A percentile compares a stretch with the other conserved stretches of the same genome.
Conservation (phyloP, 1,140 invertebrate species). For the Ceratosolen fusciceps region DNA sequence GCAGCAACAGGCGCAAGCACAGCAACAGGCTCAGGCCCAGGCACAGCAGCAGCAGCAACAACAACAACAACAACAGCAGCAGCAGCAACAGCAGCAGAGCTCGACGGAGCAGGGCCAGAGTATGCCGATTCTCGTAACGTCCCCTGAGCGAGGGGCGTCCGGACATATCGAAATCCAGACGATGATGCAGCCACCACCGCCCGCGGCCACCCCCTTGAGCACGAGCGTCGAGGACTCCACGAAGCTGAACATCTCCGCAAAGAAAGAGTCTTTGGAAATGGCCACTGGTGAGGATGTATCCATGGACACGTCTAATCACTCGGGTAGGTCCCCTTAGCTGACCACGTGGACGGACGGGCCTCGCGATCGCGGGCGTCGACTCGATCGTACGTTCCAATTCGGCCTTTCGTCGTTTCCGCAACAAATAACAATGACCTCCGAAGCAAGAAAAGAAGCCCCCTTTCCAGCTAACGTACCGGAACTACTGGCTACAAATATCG, state of each 20-base stretch:
- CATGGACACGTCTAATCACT: slow-evolving; percentile 8
- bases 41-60: slow-evolving; percentile 48
- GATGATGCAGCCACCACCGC: slow-evolving; percentile 29
- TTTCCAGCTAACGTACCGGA: too few species aligned
- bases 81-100: slow-evolving; percentile 34
- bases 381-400: too few species aligned
- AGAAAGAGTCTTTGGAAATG: slow-evolving; percentile 17
- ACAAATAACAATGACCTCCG: too few species aligned
- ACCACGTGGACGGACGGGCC: too few species aligned
- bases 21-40: slow-evolving; percentile 10
- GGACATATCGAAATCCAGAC: slow-evolving; percentile 23
- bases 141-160: slow-evolving; percentile 17
- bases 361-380: too few species aligned
- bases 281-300: slow-evolving; percentile 6
- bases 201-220: slow-evolving; percentile 22
- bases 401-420: too few species aligned
- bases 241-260: neutral
- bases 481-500: too few species aligned
- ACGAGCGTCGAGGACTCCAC: neutral
- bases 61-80: slow-evolving; percentile 46
- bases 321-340: slow-evolving; percentile 12
- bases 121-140: slow-evolving; percentile 46
- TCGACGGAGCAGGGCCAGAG: slow-evolving; percentile 40
- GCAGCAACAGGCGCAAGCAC: slow-evolving; percentile 48
- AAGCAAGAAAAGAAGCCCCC: too few species aligned